Evolutionary conservation across 2,888 invertebrate species (phyloP), one percentile per base, ranked within the genome.

Genomic region (Resseliella maxima): DNA sequence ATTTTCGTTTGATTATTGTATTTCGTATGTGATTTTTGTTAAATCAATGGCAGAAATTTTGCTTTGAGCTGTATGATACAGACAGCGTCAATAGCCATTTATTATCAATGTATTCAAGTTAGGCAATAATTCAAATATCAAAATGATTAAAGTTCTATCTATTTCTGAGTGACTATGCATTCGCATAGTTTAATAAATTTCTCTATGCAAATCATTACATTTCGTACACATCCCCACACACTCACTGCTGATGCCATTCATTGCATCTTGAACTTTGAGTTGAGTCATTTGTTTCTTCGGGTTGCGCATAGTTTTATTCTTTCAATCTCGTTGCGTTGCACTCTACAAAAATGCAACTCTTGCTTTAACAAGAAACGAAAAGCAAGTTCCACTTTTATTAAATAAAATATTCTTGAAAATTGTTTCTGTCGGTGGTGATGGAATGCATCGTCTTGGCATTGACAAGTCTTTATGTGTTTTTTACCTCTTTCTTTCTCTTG

Each of bases 351-450:
- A 0, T 24, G 24, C 27, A n/a, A 59, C 5, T 24, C 27, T 72
- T 72, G 12, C 27, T 21, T 72, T 72, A 24, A 59, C 24, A 24
- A 24, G 24, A 12, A 41, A 50, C 10, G 31, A 31, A 31, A 72
- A 72, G 31, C 15, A 31, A 72, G 72, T 72, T 72, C 12, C 72
- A 31, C 10, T 31, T 72, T 35, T 72, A 72, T 72, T 35, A 72
- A 72, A 72, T 35, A 35, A 72, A 72, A 72, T 3, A 31, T 72
- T 72, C 72, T 72, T 72, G 31, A 31, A 72, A 72, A 72, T 72
- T 72, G 72, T 72, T 72, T 72, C 15, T 72, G 72, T 31, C 72
- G 35, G 31, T 72, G 72, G 2, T 72, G 15, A 72, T 31, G 31
- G 8, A 0, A 31, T 72, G 31, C 72, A 72, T 72, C n/a, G 72